phyloP scores from a whole-genome alignment of 2,797 vertebrate species.

The Ambastaia sidthimunki region DNA sequence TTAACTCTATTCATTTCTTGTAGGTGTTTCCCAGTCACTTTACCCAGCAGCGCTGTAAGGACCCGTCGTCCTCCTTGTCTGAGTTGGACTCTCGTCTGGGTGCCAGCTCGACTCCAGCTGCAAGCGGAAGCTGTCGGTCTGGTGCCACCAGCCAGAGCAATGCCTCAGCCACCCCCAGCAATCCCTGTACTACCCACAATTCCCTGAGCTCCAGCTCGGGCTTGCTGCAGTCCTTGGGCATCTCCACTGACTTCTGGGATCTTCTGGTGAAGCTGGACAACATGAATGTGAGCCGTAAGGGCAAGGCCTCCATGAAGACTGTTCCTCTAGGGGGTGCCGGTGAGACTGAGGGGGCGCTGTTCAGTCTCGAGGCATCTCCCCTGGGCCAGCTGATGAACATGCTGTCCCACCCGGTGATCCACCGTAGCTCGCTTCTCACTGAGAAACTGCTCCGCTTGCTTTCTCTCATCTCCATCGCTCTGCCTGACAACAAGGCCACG shows the following conservation, averaged over 20 bases:
- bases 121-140: conserved; percentile 61
- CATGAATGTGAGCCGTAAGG: conserved; percentile 98
- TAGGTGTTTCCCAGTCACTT: conserved; percentile 97
- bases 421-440: conserved; percentile 92
- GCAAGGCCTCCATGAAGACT: conserved; percentile 93
- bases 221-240: conserved; percentile 82
- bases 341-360: conserved; percentile 85
- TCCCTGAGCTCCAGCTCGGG: conserved; percentile 69
- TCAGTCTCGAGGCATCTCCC: conserved; percentile 88
- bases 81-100: conserved; percentile 81
- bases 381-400: conserved; percentile 97
- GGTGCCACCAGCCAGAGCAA: conserved; percentile 69
- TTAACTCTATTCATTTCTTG: not conserved
- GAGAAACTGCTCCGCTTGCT: conserved; percentile 93
- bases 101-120: conserved; percentile 71
- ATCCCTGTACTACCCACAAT: conserved; percentile 70
- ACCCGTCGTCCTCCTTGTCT: conserved; percentile 76
- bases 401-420: conserved; percentile 93
- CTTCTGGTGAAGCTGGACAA: conserved; percentile 95
- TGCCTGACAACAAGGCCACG: conserved; percentile 91
- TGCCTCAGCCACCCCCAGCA: conserved; percentile 55
- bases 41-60: conserved; percentile 93
- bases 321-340: conserved; percentile 83
- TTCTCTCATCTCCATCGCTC: conserved; percentile 94
- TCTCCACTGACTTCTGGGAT: conserved; percentile 98